phyloP scores from a whole-genome alignment of 2,113 vertebrate genomes.

The Cercocebus atys region DNA sequence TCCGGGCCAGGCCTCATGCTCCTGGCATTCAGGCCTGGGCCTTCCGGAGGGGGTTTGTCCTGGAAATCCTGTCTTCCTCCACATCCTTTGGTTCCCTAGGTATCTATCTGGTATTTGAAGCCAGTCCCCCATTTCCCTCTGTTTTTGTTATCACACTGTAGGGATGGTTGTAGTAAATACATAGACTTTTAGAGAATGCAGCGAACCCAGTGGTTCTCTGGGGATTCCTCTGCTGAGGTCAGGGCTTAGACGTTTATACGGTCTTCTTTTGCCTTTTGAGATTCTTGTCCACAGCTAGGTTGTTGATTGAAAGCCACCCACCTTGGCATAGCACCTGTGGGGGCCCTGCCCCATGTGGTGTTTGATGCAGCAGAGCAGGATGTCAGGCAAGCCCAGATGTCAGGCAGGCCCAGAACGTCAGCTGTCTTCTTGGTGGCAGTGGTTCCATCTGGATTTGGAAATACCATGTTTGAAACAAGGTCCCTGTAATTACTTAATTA shows the following conservation, averaged over 20 bases:
- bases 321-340: accelerated
- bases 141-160: not conserved
- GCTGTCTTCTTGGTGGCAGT: not conserved
- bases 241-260: not conserved
- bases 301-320: not conserved
- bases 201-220: not conserved
- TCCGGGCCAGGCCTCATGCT: not conserved
- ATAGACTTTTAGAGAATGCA: not conserved
- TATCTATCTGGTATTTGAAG: not conserved
- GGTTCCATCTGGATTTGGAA: not conserved
- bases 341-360: not conserved
- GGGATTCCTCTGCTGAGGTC: not conserved
- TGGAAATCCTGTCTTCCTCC: not conserved
- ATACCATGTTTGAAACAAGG: not conserved
- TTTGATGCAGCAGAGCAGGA: not conserved
- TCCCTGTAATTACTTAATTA: not conserved
- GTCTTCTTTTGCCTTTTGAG: not conserved
- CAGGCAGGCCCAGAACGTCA: not conserved
- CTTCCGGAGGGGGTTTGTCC: not conserved
- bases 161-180: not conserved
- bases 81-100: not conserved
- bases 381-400: not conserved
- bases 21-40: not conserved
- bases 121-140: not conserved
- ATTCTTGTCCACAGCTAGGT: not conserved